phyloP scores from a whole-genome alignment of 1,140 invertebrate species.

The Philopotamus ludificatus region DNA sequence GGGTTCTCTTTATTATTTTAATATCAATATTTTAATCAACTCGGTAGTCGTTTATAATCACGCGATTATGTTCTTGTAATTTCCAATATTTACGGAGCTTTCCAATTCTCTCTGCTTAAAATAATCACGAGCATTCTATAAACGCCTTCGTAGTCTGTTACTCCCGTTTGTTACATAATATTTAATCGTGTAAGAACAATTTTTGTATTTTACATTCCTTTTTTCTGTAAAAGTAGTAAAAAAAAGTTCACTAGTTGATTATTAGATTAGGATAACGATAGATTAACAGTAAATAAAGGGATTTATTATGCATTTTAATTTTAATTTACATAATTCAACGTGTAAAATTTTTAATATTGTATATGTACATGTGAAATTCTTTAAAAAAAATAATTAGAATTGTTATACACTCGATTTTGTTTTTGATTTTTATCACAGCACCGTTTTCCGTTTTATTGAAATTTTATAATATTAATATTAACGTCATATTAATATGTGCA shows the following conservation, averaged over 20 bases:
- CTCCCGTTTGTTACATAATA: background rate
- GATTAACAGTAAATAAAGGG: conserved; percentile 2
- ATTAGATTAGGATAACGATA: conserved; percentile 11
- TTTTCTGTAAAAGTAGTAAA: background rate
- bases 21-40: too few relatives aligned
- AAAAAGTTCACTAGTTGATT: background rate
- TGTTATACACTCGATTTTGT: background rate
- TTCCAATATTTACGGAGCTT: too few relatives aligned
- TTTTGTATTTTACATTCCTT: background rate
- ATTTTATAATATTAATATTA: conserved; percentile 4
- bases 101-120: background rate
- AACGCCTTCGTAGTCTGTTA: background rate
- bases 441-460: conserved; percentile 4
- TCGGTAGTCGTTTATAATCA: too few relatives aligned
- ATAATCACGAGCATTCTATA: background rate
- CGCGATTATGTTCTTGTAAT: too few relatives aligned
- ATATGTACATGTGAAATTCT: too few relatives aligned
- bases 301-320: too few relatives aligned
- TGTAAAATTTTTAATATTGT: too few relatives aligned
- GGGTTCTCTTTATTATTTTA: background rate
- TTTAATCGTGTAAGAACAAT: background rate
- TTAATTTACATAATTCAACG: too few relatives aligned
- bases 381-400: conserved; percentile 3
- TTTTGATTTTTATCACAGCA: background rate
- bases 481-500: conserved; percentile 36